Base-by-base conservation (phyloP, 1,140 invertebrate genomes). In the Sminthurinus signatus region DNA sequence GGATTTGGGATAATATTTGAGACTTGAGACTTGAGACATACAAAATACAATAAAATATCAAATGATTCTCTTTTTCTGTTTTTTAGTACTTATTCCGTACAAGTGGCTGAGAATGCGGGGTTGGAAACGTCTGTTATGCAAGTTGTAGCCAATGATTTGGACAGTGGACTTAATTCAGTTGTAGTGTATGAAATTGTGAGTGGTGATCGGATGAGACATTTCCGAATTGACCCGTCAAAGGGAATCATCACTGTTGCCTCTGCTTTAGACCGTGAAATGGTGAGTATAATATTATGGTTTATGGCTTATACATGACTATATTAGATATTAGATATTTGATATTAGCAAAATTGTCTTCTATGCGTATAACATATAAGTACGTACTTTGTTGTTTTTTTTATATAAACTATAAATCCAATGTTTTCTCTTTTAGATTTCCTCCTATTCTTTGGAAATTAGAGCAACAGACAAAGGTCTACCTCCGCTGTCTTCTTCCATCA, bases 181-280 rank as follows among this genome's bases (percentile, higher is more conserved):
- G 82, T 94, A 1, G 79, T 78, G 1, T 96, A 93, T 77, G 84
- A 82, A 4, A 86, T 96, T 36, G 84, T 85, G 50, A 81, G 83
- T 57, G 91, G 91, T 8, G 88, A 95, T 75, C 81, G 82, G 29
- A 78, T 85, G 46, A 83, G 84, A 36, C 86, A 90, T 73, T 96
- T 96, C 75, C 68, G 78, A 0, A 86, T 96, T 32, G 86, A 95
- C 75, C 76, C 82, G 15, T 81, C 84, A 62, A 86, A 85, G 42
- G 94, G 94, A 25, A 83, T 88, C 70, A 81, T 97, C 14, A 82
- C 83, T 23, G 85, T 96, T 0, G 82, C 82, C 0, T 81, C 82
- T 28, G 75, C 81, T 44, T 79, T 97, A 5, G 93, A 97, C 78
- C 81, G 93, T 69, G 94, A 97, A 82, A 80, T 84, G 31, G 81